Base-by-base conservation (phyloP, 2,113 vertebrate species). In the Turnix velox region DNA sequence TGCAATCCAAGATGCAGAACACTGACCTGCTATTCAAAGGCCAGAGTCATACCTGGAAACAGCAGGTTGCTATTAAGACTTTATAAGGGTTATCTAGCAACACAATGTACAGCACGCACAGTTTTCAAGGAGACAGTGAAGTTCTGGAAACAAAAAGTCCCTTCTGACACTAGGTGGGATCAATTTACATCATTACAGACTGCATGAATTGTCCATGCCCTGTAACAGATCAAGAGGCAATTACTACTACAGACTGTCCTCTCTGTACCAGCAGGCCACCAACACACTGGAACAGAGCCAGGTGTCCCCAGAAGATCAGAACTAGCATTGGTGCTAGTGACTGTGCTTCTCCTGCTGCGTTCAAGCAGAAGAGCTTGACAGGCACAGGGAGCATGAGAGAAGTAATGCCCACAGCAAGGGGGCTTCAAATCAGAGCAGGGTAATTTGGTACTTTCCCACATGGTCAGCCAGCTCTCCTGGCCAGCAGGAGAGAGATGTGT, bases 381-480 rank as follows among this genome's bases (percentile, higher is more conserved):
- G 54, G 48, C 33, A 77, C 46, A 88, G 72, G 45, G 2, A 0
- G 37, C 1, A 4, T 54, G 62, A 62, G 75, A 67, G 59, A 88
- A 83, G 71, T 33, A 65, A 20, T 15, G 76, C 42, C 86, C 84
- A 72, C 28, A 86, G 87, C 43, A 71, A 71, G 80, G 35, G 54
- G 46, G 30, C 24, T 95, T 90, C 91, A 51, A 86, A 84, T 14
- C 39, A 74, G 48, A 93, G 86, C 30, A 14, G 46, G 75, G 61
- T 66, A 13, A 78, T 74, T 46, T 84, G 89, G 87, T 93, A 39
- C 77, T 92, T 93, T 94, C 93, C 87, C 93, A 95, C 61, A 81
- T 4, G 83, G 52, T 88, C 86, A 90, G 94, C 83, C 94, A 92
- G 76, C 65, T 75, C 48, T 87, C 48, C 80, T 37, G 80, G 93